Evolutionary conservation across 2,113 vertebrate genomes (phyloP), one percentile per base, ranked within the genome.

Genomic region (Catagonus wagneri): DNA sequence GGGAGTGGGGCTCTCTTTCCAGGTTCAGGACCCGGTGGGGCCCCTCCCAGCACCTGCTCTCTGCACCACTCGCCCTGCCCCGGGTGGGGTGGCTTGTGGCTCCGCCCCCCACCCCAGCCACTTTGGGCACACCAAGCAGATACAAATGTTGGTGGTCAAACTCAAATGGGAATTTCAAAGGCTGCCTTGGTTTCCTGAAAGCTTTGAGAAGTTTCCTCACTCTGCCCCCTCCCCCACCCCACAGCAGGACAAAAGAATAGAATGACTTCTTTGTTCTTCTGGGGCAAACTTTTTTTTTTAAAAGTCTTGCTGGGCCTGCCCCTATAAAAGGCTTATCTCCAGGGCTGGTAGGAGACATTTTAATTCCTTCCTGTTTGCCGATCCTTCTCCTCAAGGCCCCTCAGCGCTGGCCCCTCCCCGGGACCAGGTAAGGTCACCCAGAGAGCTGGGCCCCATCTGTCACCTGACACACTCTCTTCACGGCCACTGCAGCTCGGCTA

Each of bases 341-440:
- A 44, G 63, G 76, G 54, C 71, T 96, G 66, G 95, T 96, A 89
- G 96, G 86, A 96, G 83, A 96, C 86, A 69, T 60, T 97, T 93
- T 96, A 96, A 91, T 96, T 97, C 92, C 89, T 97, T 96, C 95
- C 97, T 97, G 95, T 97, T 98, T 95, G 89, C 87, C 85, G 81
- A 95, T 68, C 91, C 9, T 76, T 34, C 44, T 96, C 78, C 83
- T 93, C 94, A 94, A 95, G 90, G 80, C 74, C 86, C 90, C 54
- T 63, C 61, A 72, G 14, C 1, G 3, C 16, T n/a, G 1, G 44
- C 60, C 68, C 54, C 80, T 75, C 68, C n/a, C 50, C 7, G 2
- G 23, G 56, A 93, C 65, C 88, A 69, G 63, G 90, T 89, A 89
- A 89, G 17, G 23, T 94, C 71, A 60, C 63, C 58, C 50, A 85